Evolutionary conservation across 1,140 invertebrate genomes (phyloP), one percentile per base, ranked within the genome.

Genomic region (Conus ventricosus): DNA sequence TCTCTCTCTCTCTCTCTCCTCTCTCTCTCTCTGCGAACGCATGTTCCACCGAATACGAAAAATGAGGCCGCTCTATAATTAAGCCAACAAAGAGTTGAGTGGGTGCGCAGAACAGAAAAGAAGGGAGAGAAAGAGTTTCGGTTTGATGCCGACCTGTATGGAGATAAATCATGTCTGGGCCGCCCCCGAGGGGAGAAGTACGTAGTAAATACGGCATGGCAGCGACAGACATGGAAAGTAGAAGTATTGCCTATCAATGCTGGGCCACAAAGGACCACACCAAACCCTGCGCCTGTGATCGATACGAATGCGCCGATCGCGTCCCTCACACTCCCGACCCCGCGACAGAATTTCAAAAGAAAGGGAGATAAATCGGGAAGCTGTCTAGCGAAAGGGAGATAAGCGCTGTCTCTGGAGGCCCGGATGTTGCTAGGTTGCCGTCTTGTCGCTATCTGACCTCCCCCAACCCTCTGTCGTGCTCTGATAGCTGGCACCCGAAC

Each of bases 311-410:
- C 57, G 57, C 57, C 57, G 57, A 60, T 60, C 57, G 57, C 78
- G 78, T 13, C 67, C 67, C 78, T 15, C 57, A 8, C 57, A 60
- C 57, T 15, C 15, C 20, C 81, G 53, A 17, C 51, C 27, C 23
- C n/a, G 25, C 55, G n/a, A 85, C 63, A 76, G 75, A 71, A 53
- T 71, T 75, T 85, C 71, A 11, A 85, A 85, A 85, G 71, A 63
- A 80, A 54, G 71, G 71, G 85, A 87, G 85, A 87, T 87, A 87
- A 87, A 87, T 87, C 17, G 8, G n/a, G 39, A 75, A 75, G 85
- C 71, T 87, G 85, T 78, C 85, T 80, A 67, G 71, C 85, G 2
- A 78, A 87, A 78, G 85, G 85, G 85, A 87, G 85, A 87, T 87
- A 87, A 87, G 75, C 67, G 53, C 85, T 87, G 85, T 87, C 71